Percentiles rank a stretch among this genome's conserved stretches.
These are phyloP conservation scores for Ophioderma brevispina DNA, from an alignment of 35 echinoderm and acorn worm genomes.

Conservation along the genomic window DNA sequence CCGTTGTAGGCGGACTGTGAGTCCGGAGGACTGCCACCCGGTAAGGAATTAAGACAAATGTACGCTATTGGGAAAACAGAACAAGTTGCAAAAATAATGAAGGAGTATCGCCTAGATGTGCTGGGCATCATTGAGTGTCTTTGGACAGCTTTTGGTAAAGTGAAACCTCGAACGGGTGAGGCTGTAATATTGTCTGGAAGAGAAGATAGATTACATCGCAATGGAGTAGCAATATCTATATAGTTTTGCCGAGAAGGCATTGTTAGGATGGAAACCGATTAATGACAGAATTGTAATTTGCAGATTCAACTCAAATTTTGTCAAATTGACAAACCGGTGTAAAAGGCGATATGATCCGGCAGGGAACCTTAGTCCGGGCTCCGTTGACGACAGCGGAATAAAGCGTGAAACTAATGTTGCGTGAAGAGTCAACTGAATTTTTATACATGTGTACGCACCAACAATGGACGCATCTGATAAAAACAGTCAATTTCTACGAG, in stretches of 20 bases:
- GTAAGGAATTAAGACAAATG: too few relatives aligned
- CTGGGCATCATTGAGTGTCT: background rate
- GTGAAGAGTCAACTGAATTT: too few relatives aligned
- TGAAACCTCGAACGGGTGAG: background rate
- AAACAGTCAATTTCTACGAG: conserved; percentile 6
- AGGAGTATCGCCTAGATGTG: background rate
- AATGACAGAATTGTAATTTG: too few relatives aligned
- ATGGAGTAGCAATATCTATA: background rate
- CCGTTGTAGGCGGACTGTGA: too few relatives aligned
- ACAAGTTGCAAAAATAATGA: conserved; percentile 47
- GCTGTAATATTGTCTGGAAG: background rate
- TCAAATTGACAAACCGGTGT: background rate
- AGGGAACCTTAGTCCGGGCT: too few relatives aligned
- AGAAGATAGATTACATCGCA: background rate
- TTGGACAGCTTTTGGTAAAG: background rate
- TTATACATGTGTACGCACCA: background rate
- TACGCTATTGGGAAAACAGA: conserved; percentile 22
- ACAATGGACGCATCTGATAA: too few relatives aligned
- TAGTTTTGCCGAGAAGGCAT: background rate
- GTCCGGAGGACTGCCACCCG: too few relatives aligned
- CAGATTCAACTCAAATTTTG: background rate
- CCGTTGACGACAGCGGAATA: too few relatives aligned
- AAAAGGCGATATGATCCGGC: too few relatives aligned
- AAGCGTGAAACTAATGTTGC: too few relatives aligned
- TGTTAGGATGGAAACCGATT: background rate